phyloP scores from a whole-genome alignment of 2,797 vertebrate species.

The Pelochelys cantorii region DNA sequence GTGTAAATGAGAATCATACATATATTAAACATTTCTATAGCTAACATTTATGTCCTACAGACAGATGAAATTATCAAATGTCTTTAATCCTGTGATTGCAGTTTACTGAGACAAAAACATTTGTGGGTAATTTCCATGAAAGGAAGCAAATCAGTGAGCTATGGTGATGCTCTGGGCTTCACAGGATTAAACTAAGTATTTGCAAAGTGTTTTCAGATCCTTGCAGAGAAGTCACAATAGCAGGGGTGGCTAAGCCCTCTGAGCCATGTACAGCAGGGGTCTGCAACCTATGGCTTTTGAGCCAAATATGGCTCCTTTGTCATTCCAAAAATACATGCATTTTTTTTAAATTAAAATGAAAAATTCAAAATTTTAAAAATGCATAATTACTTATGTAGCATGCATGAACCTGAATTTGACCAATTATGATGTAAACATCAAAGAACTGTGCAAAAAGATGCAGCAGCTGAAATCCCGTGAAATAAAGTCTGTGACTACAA shows the following conservation, averaged over 20 bases:
- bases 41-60: neutral
- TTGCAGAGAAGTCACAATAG: neutral
- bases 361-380: too few relatives aligned
- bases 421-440: too few relatives aligned
- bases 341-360: too few relatives aligned
- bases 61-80: neutral
- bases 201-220: neutral
- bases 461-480: too few relatives aligned
- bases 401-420: too few relatives aligned
- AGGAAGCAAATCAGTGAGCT: neutral
- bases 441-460: too few relatives aligned
- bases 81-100: neutral
- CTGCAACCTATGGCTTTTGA: too few relatives aligned
- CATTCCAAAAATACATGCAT: too few relatives aligned
- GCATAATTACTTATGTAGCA: too few relatives aligned
- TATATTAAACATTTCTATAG: neutral
- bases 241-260: neutral
- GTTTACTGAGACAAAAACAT: neutral
- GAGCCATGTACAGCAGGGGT: too few relatives aligned
- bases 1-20: neutral
- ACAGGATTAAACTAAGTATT: neutral
- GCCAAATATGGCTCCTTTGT: too few relatives aligned
- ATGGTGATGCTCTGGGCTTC: neutral
- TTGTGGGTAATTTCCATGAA: fast-evolving
- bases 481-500: too few relatives aligned